Base-by-base conservation (phyloP, 2,888 invertebrate genomes). In the Thecophora atra region DNA sequence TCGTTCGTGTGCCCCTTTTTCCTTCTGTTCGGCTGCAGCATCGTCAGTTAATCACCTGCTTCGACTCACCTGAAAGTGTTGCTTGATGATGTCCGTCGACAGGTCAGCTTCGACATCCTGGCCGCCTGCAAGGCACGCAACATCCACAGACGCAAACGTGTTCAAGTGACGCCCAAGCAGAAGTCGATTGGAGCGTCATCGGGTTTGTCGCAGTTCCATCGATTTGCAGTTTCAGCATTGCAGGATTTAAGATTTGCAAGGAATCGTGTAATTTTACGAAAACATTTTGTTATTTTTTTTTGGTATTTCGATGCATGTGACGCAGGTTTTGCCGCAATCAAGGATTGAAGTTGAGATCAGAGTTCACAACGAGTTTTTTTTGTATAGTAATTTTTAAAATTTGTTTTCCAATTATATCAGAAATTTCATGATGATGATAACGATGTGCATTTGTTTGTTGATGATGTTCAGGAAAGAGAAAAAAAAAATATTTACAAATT, bases 11-110 rank as follows among this genome's bases (percentile, higher is more conserved):
- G 37, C 11, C 11, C 11, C 37, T 37, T 37, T 37, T 37, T 37
- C 37, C 2, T 37, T 37, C 37, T 37, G 37, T 37, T 37, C n/a
- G 26, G 15, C 21, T 28, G 21, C 54, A 54, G 21, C n/a, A n/a
- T n/a, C n/a, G 17, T n/a, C 26, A 26, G 13, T 65, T 17, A 6
- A 51, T 13, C 24, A 17, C 26, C 8, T 26, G 24, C 24, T 24
- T 26, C 26, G n/a, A 70, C 87, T 81, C 79, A 86, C 86, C 85
- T 86, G 86, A 85, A 86, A 86, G 81, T 87, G 87, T 82, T 85
- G 85, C 84, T 86, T 87, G 81, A 86, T 86, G 83, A 87, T 86
- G 83, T 86, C 86, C 82, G 87, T 82, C 82, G 86, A 86, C 80
- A 84, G 82, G 82, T 86, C 86, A 80, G 84, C 82, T 81, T 85